phyloP scores from a whole-genome alignment of 2,888 invertebrate genomes.

The Dasypolia templi region DNA sequence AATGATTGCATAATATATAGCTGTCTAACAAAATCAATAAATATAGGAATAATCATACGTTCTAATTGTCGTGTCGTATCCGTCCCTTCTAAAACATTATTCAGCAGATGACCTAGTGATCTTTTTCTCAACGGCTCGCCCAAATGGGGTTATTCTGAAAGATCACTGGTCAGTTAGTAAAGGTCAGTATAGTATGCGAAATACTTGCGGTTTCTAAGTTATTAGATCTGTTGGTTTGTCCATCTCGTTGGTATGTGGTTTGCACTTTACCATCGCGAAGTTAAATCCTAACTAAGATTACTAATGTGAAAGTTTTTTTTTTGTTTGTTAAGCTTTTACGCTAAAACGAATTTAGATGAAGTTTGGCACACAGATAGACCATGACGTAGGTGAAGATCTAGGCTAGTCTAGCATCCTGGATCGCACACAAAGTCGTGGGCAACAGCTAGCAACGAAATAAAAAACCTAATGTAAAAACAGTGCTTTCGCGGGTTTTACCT shows the following conservation, averaged over 20 bases:
- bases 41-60: neutral
- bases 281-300: too few relatives aligned
- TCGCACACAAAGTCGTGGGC: too few relatives aligned
- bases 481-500: too few relatives aligned
- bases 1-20: neutral
- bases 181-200: conserved; percentile 67
- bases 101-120: conserved; percentile 65
- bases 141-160: conserved; percentile 62
- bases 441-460: too few relatives aligned
- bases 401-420: too few relatives aligned
- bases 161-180: conserved; percentile 67
- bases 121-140: conserved; percentile 54
- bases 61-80: conserved; percentile 9
- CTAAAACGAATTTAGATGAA: too few relatives aligned
- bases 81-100: conserved; percentile 42
- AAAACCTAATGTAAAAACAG: too few relatives aligned
- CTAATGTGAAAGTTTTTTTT: too few relatives aligned
- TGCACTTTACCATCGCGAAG: neutral
- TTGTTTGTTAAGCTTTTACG: too few relatives aligned
- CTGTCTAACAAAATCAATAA: neutral
- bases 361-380: too few relatives aligned
- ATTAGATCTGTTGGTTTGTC: conserved; percentile 40
- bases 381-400: too few relatives aligned
- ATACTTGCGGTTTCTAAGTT: conserved; percentile 42
- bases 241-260: conserved; percentile 3